Percentiles rank a stretch among this genome's conserved stretches.
These are phyloP conservation scores for Orbicella faveolata DNA, from an alignment of 64 coral and sea anemone genomes.

Conservation along the genomic window DNA sequence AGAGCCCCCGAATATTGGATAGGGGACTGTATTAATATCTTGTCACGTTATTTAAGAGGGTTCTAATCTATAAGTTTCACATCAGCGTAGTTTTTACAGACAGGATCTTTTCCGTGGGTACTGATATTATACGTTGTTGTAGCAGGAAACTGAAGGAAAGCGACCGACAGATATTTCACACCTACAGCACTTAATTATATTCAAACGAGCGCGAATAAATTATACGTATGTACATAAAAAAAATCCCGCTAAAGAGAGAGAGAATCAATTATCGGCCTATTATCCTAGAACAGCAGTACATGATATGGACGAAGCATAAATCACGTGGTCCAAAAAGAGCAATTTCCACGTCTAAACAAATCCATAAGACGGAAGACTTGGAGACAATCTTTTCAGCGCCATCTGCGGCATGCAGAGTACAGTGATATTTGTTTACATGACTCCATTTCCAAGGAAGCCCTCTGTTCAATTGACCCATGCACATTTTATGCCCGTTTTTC, in stretches of 20 bases:
- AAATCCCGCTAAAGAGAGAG: not conserved
- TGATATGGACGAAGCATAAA: not conserved
- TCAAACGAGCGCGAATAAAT: not conserved
- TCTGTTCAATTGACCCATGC: not conserved
- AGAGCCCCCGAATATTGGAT: too few species aligned
- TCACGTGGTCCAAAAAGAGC: not conserved
- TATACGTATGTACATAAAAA: not conserved
- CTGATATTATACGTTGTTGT: not conserved
- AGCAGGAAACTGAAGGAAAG: not conserved
- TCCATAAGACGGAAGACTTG: not conserved
- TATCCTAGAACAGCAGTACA: not conserved
- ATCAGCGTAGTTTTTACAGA: not conserved
- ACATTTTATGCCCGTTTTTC: not conserved
- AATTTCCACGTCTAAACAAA: not conserved
- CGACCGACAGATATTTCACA: not conserved
- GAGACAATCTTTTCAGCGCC: not conserved
- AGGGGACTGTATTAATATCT: not conserved
- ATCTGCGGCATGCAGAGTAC: not conserved
- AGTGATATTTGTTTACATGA: slow-evolving; percentile 19
- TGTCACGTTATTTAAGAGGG: not conserved
- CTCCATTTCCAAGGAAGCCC: slow-evolving; percentile 8
- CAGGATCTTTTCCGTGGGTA: not conserved
- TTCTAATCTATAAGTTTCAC: not conserved
- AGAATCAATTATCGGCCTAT: not conserved
- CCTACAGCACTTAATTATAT: not conserved